These are phyloP conservation scores for Tricholaema leucomelas DNA, from an alignment of 2,113 vertebrate species.

Conservation along the genomic window DNA sequence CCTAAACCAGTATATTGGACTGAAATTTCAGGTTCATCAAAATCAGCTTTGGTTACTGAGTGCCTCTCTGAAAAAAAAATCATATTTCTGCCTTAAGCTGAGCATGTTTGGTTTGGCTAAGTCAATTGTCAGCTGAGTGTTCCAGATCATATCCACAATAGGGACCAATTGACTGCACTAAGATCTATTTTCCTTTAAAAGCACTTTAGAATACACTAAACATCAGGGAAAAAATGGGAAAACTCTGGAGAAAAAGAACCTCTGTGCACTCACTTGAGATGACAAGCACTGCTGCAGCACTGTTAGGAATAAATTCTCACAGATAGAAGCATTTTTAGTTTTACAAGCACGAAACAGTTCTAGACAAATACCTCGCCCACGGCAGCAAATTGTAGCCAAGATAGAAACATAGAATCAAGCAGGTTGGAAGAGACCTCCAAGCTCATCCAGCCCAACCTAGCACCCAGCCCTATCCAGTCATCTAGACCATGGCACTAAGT, in stretches of 20 bases:
- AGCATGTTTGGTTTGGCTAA: neutral
- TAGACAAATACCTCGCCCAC: neutral
- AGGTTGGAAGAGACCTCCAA: no score
- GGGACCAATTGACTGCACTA: neutral
- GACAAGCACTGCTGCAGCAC: neutral
- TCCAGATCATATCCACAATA: neutral
- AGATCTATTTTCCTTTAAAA: neutral
- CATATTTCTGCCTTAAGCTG: neutral
- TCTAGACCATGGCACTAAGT: no score
- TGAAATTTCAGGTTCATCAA: neutral
- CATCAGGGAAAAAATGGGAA: neutral
- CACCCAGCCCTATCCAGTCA: no score
- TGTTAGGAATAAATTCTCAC: neutral
- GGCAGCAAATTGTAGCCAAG: neutral
- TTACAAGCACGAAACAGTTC: neutral
- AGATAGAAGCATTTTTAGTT: neutral
- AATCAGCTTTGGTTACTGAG: neutral
- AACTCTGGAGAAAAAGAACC: neutral
- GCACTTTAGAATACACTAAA: neutral
- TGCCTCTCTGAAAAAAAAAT: neutral
- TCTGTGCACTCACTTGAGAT: neutral
- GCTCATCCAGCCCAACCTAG: no score
- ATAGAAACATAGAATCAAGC: no score
- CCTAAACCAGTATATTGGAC: neutral
- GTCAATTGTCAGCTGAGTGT: neutral